Conservation (phyloP, 2,113 vertebrate species). For the Tragelaphus imberbis region DNA sequence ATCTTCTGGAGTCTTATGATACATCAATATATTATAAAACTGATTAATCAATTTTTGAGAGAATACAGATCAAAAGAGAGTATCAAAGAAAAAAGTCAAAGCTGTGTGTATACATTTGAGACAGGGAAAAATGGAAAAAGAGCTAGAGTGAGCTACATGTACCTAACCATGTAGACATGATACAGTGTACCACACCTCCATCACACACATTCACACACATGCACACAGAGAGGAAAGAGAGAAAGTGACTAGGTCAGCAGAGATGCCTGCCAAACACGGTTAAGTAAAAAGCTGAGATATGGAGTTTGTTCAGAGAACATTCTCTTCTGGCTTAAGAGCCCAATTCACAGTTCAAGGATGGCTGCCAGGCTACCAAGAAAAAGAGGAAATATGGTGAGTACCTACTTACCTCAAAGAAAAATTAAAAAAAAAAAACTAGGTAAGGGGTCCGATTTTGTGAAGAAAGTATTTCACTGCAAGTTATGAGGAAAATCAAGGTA, state of each 20-base stretch:
- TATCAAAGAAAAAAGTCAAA: neutral
- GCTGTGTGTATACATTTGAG: neutral
- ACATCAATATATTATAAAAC: neutral
- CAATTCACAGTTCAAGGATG: neutral
- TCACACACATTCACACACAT: neutral
- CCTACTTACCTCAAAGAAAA: neutral
- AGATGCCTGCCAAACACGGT: neutral
- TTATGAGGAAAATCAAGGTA: neutral
- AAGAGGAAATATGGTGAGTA: neutral
- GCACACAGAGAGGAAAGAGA: neutral
- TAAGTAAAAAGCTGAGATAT: neutral
- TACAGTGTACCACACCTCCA: fast-evolving
- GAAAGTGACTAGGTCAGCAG: neutral
- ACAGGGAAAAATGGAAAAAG: neutral
- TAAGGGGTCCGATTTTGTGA: neutral
- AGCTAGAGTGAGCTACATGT: neutral
- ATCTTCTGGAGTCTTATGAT: neutral
- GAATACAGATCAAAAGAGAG: neutral
- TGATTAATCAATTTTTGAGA: neutral
- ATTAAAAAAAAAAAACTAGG: neutral
- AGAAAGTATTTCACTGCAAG: neutral
- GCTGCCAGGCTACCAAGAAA: neutral
- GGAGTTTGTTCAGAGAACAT: neutral
- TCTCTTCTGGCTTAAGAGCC: neutral
- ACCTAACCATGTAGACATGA: neutral